These are phyloP conservation scores for Cantharis rustica DNA, from an alignment of 2,888 invertebrate species.

Conservation along the genomic window DNA sequence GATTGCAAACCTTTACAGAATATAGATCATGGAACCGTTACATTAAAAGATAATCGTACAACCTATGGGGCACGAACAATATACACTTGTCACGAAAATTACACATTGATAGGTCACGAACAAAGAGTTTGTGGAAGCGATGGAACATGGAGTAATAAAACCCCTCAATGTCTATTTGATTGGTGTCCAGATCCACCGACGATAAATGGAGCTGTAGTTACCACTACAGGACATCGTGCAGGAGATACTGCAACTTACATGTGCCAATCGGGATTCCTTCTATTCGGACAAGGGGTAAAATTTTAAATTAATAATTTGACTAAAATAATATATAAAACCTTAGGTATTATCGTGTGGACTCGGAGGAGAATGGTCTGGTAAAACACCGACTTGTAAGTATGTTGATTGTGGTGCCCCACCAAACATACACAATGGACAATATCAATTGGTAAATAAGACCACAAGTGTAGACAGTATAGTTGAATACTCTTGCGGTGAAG, in stretches of 20 bases:
- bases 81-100: slow-evolving; percentile 83
- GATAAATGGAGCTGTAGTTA: slow-evolving; percentile 76
- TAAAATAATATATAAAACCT: not conserved
- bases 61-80: slow-evolving; percentile 78
- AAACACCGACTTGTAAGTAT: slow-evolving; percentile 81
- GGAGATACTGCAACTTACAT: slow-evolving; percentile 81
- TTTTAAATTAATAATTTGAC: not conserved
- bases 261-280: slow-evolving; percentile 82
- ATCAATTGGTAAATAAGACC: slow-evolving; percentile 73
- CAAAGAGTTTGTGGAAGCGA: slow-evolving; percentile 74
- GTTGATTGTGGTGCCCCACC: slow-evolving; percentile 86
- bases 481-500: slow-evolving; percentile 78
- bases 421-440: slow-evolving; percentile 76
- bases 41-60: slow-evolving; percentile 70
- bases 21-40: slow-evolving; percentile 75
- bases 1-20: slow-evolving; percentile 74
- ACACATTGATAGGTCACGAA: slow-evolving; percentile 78
- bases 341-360: slow-evolving; percentile 81
- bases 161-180: slow-evolving; percentile 82
- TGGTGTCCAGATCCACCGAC: slow-evolving; percentile 86
- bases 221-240: slow-evolving; percentile 73
- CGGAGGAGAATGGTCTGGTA: slow-evolving; percentile 84
- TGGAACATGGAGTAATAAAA: slow-evolving; percentile 77
- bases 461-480: slow-evolving; percentile 81
- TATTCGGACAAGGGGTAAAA: slow-evolving; percentile 79